Percentiles rank a stretch among this genome's conserved stretches.
These are phyloP conservation scores for Suillia variegata DNA, from an alignment of 2,888 invertebrate genomes.

Conservation along the genomic window DNA sequence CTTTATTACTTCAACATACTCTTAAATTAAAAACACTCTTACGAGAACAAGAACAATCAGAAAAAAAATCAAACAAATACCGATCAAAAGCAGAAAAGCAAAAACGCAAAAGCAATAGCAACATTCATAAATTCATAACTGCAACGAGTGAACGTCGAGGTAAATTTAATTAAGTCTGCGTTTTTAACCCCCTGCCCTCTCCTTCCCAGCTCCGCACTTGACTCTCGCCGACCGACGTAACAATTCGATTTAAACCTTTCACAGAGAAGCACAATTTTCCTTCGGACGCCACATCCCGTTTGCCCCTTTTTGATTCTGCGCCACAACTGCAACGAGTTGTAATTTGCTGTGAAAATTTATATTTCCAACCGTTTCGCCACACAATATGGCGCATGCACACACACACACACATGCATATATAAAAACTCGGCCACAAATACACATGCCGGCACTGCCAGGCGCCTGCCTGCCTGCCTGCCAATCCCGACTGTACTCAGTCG, in stretches of 20 bases:
- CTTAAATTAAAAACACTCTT: too few species aligned
- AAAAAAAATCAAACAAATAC: not conserved
- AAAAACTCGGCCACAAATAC: not conserved
- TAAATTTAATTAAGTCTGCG: conserved; percentile 21
- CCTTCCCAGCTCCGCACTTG: too few species aligned
- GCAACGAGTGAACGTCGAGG: conserved; percentile 9
- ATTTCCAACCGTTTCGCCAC: not conserved
- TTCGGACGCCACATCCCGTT: too few species aligned
- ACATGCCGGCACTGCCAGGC: not conserved
- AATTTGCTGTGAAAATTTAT: not conserved
- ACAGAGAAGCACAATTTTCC: too few species aligned
- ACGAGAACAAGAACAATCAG: too few species aligned
- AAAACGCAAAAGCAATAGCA: not conserved
- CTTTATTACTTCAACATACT: too few species aligned
- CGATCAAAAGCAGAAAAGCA: not conserved
- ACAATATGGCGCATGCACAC: conserved; percentile 1
- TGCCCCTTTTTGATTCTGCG: too few species aligned
- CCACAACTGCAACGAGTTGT: not conserved
- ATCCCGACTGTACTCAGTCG: too few species aligned
- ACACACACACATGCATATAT: not conserved
- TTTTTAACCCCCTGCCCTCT: not conserved
- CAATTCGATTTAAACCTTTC: too few species aligned
- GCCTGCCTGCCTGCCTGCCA: too few species aligned
- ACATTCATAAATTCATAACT: conserved; percentile 10
- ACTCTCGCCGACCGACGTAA: too few species aligned